Base-by-base conservation (phyloP, 1,140 invertebrate species). In the Drosophila saltans region DNA sequence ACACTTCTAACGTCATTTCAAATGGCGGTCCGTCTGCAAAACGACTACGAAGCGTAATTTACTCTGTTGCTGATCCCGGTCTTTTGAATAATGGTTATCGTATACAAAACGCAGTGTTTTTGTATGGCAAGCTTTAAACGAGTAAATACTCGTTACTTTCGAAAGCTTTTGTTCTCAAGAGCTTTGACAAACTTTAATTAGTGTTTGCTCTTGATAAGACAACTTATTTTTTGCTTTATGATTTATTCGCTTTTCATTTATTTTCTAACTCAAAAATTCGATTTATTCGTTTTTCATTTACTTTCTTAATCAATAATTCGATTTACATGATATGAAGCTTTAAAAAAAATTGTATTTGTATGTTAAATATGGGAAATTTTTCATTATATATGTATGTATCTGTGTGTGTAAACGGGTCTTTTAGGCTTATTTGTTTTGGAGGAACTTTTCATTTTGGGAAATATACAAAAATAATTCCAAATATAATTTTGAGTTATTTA, bases 271-370 rank as follows among this genome's bases (percentile, higher is more conserved):
- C 16, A 16, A 16, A 16, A 71, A 78, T 81, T 80, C 71, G 4
- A 33, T 36, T 71, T 39, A 28, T 81, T 81, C 66, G 66, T 80
- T 85, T 66, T 75, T 72, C 69, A 52, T 52, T 52, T 16, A 61
- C 60, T 63, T 85, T 76, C 73, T 85, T 84, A 69, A 78, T 78
- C 58, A 85, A 78, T 72, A 71, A 78, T 81, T 80, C 71, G 75
- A 75, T 75, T 78, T 76, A 63, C 72, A 85, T 48, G 56, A 61
- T 65, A 40, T 70, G 59, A 60, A 59, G 69, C 69, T 69, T 65
- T 56, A 45, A 45, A 43, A 40, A 45, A 43, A 40, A 41, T 28
- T 74, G 56, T 67, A 45, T 61, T 67, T 69, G 52, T 43, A 43
- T 43, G 45, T 48, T 48, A 21, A 26, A 48, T 48, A 48, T 48